phyloP scores from a whole-genome alignment of 2,888 invertebrate species.

The Yponomeuta plumbellus region DNA sequence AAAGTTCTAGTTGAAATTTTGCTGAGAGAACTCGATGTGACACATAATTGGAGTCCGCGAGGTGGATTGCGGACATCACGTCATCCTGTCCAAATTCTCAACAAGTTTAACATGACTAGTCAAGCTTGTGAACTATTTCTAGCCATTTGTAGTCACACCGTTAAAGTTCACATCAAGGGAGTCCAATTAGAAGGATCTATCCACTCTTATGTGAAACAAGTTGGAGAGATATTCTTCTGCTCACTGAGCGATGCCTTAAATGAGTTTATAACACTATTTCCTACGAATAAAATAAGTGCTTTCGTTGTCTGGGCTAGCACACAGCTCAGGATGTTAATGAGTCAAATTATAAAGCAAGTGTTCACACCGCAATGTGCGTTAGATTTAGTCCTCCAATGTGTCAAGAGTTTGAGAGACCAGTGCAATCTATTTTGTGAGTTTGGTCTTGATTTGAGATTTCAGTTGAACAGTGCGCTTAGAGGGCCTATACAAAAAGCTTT shows the following conservation, averaged over 20 bases:
- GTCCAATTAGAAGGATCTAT: constrained; percentile 89
- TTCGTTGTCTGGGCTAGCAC: constrained; percentile 94
- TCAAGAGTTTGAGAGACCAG: constrained; percentile 85
- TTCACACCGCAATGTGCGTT: constrained; percentile 92
- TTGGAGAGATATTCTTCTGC: constrained; percentile 89
- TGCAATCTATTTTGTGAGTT: constrained; percentile 78
- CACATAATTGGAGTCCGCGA: constrained; percentile 92
- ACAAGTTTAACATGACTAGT: constrained; percentile 80
- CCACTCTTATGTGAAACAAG: constrained; percentile 85
- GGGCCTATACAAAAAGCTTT: constrained; percentile 85
- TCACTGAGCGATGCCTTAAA: constrained; percentile 84
- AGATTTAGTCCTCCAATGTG: constrained; percentile 90
- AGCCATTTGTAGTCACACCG: constrained; percentile 86
- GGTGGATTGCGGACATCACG: constrained; percentile 91
- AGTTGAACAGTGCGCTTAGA: constrained; percentile 90
- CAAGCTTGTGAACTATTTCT: constrained; percentile 90
- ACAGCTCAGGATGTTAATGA: constrained; percentile 86
- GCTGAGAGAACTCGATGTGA: constrained; percentile 91
- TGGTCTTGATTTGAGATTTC: constrained; percentile 94
- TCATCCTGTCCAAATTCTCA: constrained; percentile 89
- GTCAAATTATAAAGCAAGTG: constrained; percentile 90
- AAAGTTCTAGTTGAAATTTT: constrained; percentile 89
- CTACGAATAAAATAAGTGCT: constrained; percentile 78
- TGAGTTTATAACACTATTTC: constrained; percentile 83
- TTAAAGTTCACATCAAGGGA: constrained; percentile 87